Conservation (phyloP, 2,113 vertebrate genomes). For the Stomatorhinus ivindoensis region DNA sequence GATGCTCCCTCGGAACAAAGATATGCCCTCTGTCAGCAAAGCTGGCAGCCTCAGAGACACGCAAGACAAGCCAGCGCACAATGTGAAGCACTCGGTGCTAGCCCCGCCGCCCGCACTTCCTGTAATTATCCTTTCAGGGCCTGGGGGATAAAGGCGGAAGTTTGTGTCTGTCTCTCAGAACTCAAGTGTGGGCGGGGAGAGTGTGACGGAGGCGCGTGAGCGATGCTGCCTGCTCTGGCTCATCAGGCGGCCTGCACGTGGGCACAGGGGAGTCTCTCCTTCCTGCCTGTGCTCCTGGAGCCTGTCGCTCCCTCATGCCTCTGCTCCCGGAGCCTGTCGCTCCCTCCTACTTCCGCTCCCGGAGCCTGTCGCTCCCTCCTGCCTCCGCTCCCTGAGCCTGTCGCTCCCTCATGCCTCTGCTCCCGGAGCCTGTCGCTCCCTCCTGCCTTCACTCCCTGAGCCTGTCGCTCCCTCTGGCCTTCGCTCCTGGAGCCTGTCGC, state of each 20-base stretch:
- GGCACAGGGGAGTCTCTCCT: neutral
- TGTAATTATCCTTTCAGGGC: slow-evolving; percentile 62
- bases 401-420: neutral
- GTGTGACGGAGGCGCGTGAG: slow-evolving; percentile 44
- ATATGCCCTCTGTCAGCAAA: slow-evolving; percentile 56
- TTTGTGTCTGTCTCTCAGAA: slow-evolving; percentile 57
- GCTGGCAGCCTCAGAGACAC: slow-evolving; percentile 54
- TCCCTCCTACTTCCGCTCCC: neutral
- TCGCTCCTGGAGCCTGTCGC: too few species aligned
- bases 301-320: neutral
- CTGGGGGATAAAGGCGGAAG: slow-evolving; percentile 58
- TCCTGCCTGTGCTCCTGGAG: neutral
- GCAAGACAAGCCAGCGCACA: slow-evolving; percentile 55
- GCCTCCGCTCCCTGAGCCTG: neutral
- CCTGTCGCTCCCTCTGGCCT: neutral
- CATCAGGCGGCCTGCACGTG: slow-evolving; percentile 23
- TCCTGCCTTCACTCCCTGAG: neutral
- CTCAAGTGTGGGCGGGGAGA: slow-evolving; percentile 59
- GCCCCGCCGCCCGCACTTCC: slow-evolving; percentile 60
- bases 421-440: neutral
- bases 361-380: neutral
- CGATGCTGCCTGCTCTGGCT: slow-evolving; percentile 9
- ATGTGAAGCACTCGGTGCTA: slow-evolving; percentile 61
- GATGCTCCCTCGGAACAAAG: slow-evolving; percentile 49
- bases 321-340: neutral